Percentiles rank a stretch among this genome's conserved stretches.
These are phyloP conservation scores for Rhipidura dahli DNA, from an alignment of 2,113 vertebrate genomes.

Conservation along the genomic window DNA sequence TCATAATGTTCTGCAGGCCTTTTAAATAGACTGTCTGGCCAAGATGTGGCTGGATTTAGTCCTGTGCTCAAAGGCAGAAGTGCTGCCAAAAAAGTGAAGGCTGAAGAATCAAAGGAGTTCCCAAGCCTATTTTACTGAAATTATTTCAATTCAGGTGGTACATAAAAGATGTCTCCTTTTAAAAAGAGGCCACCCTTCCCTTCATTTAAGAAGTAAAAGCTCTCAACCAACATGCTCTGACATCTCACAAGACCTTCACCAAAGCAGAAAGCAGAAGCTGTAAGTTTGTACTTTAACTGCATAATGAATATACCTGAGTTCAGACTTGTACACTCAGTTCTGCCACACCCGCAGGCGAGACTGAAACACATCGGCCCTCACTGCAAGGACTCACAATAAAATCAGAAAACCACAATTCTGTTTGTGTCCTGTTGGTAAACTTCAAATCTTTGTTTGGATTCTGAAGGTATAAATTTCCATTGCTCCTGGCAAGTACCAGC, in stretches of 20 bases:
- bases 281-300: background rate
- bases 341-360: background rate
- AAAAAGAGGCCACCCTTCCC: background rate
- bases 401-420: background rate
- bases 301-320: background rate
- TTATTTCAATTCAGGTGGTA: background rate
- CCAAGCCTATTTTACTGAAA: background rate
- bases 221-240: background rate
- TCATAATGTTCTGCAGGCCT: background rate
- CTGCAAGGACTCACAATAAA: background rate
- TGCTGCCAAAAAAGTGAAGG: background rate
- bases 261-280: background rate
- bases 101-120: background rate
- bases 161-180: background rate
- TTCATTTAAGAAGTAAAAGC: background rate
- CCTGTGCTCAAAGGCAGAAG: background rate
- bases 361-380: background rate
- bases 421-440: background rate
- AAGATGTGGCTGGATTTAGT: background rate
- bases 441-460: background rate
- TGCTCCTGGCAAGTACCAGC: background rate
- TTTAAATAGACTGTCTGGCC: background rate
- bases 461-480: background rate
- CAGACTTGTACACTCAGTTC: background rate
- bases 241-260: background rate